Conservation (phyloP, 37 sponge, comb jelly and placozoan species). For the Theonella swinhoei region DNA sequence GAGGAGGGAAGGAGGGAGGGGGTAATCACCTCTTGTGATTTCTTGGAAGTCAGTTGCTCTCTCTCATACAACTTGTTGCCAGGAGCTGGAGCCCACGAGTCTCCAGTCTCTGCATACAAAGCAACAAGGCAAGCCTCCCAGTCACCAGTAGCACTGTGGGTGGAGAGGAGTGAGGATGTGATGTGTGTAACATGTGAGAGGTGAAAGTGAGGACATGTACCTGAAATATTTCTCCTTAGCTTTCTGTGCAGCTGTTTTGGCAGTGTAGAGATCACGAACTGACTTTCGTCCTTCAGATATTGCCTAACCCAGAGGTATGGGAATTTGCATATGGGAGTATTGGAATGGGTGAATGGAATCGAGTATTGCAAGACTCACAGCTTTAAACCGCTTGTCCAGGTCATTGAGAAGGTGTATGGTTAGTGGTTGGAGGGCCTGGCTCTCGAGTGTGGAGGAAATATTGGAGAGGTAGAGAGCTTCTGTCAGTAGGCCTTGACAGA, state of each 20-base stretch:
- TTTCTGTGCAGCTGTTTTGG: neutral
- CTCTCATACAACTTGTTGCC: slow-evolving; percentile 70
- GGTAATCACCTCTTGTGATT: slow-evolving; percentile 46
- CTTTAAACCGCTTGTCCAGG: slow-evolving; percentile 52
- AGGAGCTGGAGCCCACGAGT: slow-evolving; percentile 45
- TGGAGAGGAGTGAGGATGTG: neutral
- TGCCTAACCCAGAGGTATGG: neutral
- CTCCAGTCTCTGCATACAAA: slow-evolving; percentile 59
- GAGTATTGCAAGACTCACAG: slow-evolving; percentile 3
- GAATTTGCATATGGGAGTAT: slow-evolving; percentile 18
- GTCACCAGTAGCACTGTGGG: slow-evolving; percentile 37
- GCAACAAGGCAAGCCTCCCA: slow-evolving; percentile 56
- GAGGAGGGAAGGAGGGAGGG: neutral
- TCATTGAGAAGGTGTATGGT: slow-evolving; percentile 40
- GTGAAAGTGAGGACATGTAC: neutral
- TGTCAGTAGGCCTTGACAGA: slow-evolving; percentile 26
- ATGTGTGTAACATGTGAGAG: neutral
- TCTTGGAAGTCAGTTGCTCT: slow-evolving; percentile 31
- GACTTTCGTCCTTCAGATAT: slow-evolving; percentile 31
- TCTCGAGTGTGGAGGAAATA: slow-evolving; percentile 37
- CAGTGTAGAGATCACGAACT: slow-evolving; percentile 19
- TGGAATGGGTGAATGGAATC: neutral
- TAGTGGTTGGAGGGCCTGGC: slow-evolving; percentile 52
- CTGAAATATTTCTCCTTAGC: slow-evolving; percentile 41
- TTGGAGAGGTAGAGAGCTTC: slow-evolving; percentile 40